phyloP scores from a whole-genome alignment of 2,888 invertebrate species.

The Ormyrus nitidulus region DNA sequence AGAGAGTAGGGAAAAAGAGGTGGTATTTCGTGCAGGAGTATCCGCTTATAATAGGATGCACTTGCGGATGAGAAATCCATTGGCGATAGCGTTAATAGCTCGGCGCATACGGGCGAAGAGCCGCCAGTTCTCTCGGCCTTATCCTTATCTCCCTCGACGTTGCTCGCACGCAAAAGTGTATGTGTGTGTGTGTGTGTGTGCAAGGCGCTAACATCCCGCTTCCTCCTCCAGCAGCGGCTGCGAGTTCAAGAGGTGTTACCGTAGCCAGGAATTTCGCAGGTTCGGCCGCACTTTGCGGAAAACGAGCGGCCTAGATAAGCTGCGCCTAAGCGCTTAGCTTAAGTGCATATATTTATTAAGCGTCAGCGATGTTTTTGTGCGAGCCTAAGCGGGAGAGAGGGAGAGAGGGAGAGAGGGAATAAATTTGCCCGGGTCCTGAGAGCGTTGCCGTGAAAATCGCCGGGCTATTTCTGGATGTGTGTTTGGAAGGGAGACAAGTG shows the following conservation, averaged over 20 bases:
- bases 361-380: constrained; percentile 25
- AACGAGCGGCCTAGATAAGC: constrained; percentile 44
- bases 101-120: constrained; percentile 9
- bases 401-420: background rate
- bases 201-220: constrained; percentile 38
- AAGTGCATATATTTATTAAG: constrained; percentile 48
- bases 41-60: constrained; percentile 13
- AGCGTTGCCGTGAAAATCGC: background rate
- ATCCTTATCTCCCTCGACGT: constrained; percentile 31
- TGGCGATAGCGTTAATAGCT: constrained; percentile 50
- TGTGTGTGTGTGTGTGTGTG: background rate
- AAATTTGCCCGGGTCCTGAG: constrained; percentile 17
- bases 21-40: background rate
- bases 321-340: constrained; percentile 24
- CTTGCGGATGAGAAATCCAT: constrained; percentile 35
- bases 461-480: constrained; percentile 8
- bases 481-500: background rate
- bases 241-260: constrained; percentile 32
- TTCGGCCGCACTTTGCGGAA: constrained; percentile 35
- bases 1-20: background rate
- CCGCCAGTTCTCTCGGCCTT: constrained; percentile 2
- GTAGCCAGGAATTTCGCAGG: constrained; percentile 45
- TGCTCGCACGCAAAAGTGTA: background rate
- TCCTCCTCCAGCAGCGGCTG: background rate
- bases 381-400: background rate